Evolutionary conservation across 2,888 invertebrate genomes (phyloP), one percentile per base, ranked within the genome.

Genomic region (Acronicta psi): DNA sequence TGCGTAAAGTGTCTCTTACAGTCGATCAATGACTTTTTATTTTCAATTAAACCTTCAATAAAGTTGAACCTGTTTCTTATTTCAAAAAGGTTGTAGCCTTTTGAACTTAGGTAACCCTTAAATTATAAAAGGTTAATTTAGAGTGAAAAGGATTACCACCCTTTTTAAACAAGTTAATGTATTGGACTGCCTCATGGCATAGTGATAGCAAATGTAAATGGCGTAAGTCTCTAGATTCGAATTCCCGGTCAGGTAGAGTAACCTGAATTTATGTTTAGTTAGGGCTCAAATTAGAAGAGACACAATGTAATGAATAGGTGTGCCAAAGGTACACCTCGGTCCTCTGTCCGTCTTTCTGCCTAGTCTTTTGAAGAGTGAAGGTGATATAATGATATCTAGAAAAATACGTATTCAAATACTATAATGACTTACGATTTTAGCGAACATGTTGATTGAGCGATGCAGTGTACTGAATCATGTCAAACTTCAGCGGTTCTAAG

Each of bases 401-500:
- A 31, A 31, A 31, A 31, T 31, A 13, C 8, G 6, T 31, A 4
- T 31, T 7, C 1, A 29, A 29, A n/a, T n/a, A 43, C 8, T 7
- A 34, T 41, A 49, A 13, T 23, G n/a, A 84, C 90, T 90, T 80
- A 90, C 90, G 55, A 89, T 79, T 83, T 90, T 90, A 66, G 84
- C 82, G 75, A 89, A 88, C 90, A 90, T 90, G 83, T 82, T 90
- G 82, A 62, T 79, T 57, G 77, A 76, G 75, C 66, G 81, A 83
- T 79, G 79, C 83, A 84, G 82, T 62, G 66, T 73, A 81, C 82
- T 83, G 87, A 86, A 87, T 85, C 80, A 79, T 88, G 66, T 42
- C 46, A 17, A 73, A 61, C 73, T 75, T 73, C 43, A 73, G 64
- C 47, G 72, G 69, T 40, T 53, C 61, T 64, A 54, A 73, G 82